Conservation (phyloP, 1,140 invertebrate genomes). For the Scaptomyza hsui region DNA sequence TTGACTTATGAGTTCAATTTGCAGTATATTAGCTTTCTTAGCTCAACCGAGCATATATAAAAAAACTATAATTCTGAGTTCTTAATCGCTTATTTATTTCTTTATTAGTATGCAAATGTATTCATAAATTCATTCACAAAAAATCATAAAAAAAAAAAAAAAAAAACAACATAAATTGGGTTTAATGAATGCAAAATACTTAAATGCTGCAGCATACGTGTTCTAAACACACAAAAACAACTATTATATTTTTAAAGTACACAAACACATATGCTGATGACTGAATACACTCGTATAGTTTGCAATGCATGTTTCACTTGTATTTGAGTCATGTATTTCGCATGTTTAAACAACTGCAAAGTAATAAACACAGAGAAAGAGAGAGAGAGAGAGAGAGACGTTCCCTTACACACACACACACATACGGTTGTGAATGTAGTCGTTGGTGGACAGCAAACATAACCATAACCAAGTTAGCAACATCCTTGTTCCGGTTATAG, state of each 20-base stretch:
- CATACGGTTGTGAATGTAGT: slow-evolving; percentile 1
- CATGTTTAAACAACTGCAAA: slow-evolving; percentile 5
- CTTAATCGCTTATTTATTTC: too few relatives aligned
- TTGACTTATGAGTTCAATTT: too few relatives aligned
- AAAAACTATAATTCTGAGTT: too few relatives aligned
- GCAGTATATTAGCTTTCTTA: too few relatives aligned
- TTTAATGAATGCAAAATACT: neutral
- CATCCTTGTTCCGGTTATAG: slow-evolving; percentile 72
- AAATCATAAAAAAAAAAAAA: too few relatives aligned
- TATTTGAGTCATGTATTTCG: neutral
- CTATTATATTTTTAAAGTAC: too few relatives aligned
- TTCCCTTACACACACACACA: neutral
- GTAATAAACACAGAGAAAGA: slow-evolving; percentile 14
- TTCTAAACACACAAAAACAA: neutral
- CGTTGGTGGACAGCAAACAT: slow-evolving; percentile 30
- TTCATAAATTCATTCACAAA: neutral
- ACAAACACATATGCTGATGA: neutral
- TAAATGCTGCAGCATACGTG: neutral
- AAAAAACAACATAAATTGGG: neutral
- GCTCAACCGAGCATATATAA: too few relatives aligned
- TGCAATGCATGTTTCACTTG: neutral
- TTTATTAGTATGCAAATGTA: too few relatives aligned
- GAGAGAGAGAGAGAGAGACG: too few relatives aligned
- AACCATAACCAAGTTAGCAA: slow-evolving; percentile 75
- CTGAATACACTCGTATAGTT: neutral